These are phyloP conservation scores for Microcaecilia unicolor DNA, from an alignment of 2,797 vertebrate species.

Conservation along the genomic window DNA sequence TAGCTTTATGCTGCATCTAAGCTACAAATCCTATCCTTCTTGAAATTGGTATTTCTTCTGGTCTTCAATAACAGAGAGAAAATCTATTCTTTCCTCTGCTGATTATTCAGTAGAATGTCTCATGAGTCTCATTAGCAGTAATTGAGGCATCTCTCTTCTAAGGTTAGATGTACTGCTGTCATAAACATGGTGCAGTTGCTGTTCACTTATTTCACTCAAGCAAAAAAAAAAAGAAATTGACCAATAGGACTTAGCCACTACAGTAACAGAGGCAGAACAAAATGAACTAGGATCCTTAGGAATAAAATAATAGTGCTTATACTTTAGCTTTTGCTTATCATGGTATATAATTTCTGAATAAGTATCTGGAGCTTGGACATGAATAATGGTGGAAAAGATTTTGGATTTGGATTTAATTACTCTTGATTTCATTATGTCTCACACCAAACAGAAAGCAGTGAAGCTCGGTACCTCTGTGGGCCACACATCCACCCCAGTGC, in stretches of 20 bases:
- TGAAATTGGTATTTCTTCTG: slow-evolving; percentile 6
- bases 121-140: background rate
- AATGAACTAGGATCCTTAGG: too few relatives aligned
- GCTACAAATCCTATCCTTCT: too few relatives aligned
- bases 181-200: background rate
- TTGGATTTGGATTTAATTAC: too few relatives aligned
- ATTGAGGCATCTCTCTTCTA: slow-evolving; percentile 1
- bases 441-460: too few relatives aligned
- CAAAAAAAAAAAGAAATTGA: background rate
- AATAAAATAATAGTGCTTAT: background rate
- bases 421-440: too few relatives aligned
- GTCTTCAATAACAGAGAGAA: slow-evolving; percentile 22
- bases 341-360: too few relatives aligned
- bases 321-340: too few relatives aligned
- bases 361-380: too few relatives aligned
- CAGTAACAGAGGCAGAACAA: background rate
- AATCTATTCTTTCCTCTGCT: slow-evolving; percentile 6
- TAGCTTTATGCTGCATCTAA: too few relatives aligned
- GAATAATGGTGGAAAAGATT: too few relatives aligned
- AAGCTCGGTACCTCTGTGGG: too few relatives aligned
- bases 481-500: too few relatives aligned
- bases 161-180: slow-evolving; percentile 1
- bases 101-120: slow-evolving; percentile 12
- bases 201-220: background rate
- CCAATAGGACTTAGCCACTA: background rate